Evolutionary conservation across 2,888 invertebrate genomes (phyloP).

Genomic region (Epinotia nisella): DNA sequence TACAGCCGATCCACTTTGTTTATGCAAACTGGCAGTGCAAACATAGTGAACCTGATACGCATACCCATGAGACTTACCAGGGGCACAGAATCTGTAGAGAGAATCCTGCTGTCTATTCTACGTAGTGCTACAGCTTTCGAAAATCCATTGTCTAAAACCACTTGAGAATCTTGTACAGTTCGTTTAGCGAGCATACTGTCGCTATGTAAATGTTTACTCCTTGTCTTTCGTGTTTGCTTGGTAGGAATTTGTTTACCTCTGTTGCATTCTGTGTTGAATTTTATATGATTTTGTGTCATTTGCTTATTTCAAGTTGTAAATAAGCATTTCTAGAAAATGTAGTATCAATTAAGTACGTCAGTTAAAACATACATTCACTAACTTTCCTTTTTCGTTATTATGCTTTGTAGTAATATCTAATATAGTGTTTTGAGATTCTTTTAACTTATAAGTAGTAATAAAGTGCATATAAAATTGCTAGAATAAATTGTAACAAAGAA

Average conservation of each 20-base stretch:
- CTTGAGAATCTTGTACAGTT: constrained; percentile 18
- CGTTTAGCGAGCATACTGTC: constrained; percentile 8
- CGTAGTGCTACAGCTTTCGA: constrained; percentile 22
- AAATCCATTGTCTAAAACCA: constrained; percentile 31
- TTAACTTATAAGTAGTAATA: no score
- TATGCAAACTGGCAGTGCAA: constrained; percentile 12
- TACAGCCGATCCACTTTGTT: constrained; percentile 9
- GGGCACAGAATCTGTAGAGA: constrained; percentile 22
- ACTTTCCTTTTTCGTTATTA: no score
- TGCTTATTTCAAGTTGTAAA: no score
- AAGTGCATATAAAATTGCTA: no score
- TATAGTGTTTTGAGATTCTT: no score
- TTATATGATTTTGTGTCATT: no score
- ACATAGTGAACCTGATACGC: constrained; percentile 11
- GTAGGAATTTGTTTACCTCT: neutral
- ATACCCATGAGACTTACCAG: constrained; percentile 22
- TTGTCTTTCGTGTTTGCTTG: constrained; percentile 1
- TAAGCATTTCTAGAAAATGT: no score
- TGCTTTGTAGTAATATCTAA: no score
- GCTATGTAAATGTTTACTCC: constrained; percentile 22
- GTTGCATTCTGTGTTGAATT: neutral
- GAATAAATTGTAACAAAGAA: no score
- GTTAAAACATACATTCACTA: no score
- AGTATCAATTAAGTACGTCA: no score
- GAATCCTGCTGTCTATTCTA: constrained; percentile 2